Percentiles rank a stretch among this genome's conserved stretches.
These are phyloP conservation scores for Coptodon rendalli DNA, from an alignment of 2,113 vertebrate species.

Conservation along the genomic window DNA sequence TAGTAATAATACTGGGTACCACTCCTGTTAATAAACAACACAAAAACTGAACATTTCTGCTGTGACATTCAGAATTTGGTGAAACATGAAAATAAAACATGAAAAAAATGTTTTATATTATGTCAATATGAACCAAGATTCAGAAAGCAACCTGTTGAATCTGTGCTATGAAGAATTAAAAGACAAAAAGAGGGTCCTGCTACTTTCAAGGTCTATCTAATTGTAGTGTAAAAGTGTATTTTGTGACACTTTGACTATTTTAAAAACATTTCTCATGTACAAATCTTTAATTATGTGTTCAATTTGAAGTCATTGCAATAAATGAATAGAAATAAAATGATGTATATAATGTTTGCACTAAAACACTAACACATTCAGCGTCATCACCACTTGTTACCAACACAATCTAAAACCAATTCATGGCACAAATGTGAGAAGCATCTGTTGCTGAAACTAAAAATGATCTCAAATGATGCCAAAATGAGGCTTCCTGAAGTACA, in stretches of 20 bases:
- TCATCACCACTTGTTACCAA: neutral
- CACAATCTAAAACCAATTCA: neutral
- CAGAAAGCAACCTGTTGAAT: neutral
- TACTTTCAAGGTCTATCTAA: rapidly evolving
- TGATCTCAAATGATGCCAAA: rapidly evolving
- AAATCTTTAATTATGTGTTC: neutral
- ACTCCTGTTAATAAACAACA: neutral
- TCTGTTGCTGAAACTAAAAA: neutral
- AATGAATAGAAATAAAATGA: neutral
- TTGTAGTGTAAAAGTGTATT: neutral
- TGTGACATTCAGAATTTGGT: neutral
- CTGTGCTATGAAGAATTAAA: neutral
- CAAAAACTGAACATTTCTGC: neutral
- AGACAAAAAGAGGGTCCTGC: neutral
- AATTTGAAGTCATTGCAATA: neutral
- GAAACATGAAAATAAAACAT: neutral
- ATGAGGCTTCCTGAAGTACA: neutral
- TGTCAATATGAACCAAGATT: neutral
- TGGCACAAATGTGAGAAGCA: neutral
- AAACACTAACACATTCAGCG: rapidly evolving
- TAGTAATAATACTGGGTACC: neutral
- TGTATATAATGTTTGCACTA: neutral
- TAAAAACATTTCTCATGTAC: neutral
- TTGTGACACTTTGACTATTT: neutral
- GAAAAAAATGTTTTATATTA: neutral